Evolutionary conservation across 2,797 vertebrate genomes (phyloP).

Genomic region (Gila robusta): DNA sequence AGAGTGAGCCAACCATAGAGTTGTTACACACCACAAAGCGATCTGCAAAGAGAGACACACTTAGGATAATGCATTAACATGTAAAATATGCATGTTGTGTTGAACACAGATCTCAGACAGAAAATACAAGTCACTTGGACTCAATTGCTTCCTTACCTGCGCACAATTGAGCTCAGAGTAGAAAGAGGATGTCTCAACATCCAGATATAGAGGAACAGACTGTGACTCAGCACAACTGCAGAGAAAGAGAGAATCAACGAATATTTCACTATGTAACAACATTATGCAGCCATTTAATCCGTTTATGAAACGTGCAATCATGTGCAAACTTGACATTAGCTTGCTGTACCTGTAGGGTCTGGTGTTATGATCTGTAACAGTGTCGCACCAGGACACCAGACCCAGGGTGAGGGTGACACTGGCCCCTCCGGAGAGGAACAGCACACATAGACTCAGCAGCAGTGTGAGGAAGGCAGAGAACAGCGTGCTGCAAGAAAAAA

Average conservation of each 20-base stretch:
- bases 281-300: neutral
- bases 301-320: neutral
- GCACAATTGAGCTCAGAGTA: conserved; percentile 80
- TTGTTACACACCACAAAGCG: conserved; percentile 80
- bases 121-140: neutral
- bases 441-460: conserved; percentile 79
- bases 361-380: conserved; percentile 75
- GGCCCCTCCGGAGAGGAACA: conserved; percentile 82
- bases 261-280: neutral
- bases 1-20: conserved; percentile 79
- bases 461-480: conserved; percentile 83
- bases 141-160: conserved; percentile 70
- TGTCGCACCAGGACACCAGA: conserved; percentile 81
- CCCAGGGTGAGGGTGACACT: conserved; percentile 79
- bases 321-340: neutral
- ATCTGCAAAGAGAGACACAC: conserved; percentile 64
- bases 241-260: conserved; percentile 43
- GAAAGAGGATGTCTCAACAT: conserved; percentile 83
- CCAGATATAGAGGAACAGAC: conserved; percentile 78
- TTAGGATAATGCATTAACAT: neutral
- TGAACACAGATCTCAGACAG: neutral
- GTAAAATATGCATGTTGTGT: neutral
- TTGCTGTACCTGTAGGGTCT: conserved; percentile 74
- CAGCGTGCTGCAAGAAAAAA: conserved; percentile 74
- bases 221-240: conserved; percentile 81